Conservation (phyloP, 1,140 invertebrate species). For the Eriosoma lanigerum region DNA sequence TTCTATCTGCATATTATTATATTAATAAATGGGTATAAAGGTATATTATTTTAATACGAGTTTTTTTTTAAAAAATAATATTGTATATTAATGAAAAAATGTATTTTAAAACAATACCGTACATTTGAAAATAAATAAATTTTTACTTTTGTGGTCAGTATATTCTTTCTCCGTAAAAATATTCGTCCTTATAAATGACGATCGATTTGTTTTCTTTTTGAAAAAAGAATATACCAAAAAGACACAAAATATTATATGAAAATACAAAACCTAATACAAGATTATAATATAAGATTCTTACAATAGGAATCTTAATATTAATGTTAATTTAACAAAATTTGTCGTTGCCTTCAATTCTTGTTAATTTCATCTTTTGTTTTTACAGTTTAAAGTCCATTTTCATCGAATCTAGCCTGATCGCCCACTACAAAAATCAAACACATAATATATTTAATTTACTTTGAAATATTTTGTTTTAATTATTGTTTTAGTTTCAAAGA, state of each 20-base stretch:
- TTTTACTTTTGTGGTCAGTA: constrained; percentile 39
- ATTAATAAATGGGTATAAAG: no score
- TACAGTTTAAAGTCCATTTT: background rate
- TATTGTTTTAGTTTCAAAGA: no score
- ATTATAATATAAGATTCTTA: no score
- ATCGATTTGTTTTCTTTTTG: background rate
- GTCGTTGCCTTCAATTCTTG: background rate
- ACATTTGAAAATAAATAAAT: background rate
- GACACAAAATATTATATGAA: background rate
- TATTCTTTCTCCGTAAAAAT: constrained; percentile 21
- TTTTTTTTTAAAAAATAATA: no score
- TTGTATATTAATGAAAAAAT: no score
- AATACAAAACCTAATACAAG: background rate
- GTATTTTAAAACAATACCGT: constrained; percentile 7
- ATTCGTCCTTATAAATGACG: background rate
- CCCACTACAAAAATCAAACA: constrained; percentile 5
- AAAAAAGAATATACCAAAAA: constrained; percentile 48
- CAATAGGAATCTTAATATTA: constrained; percentile 24
- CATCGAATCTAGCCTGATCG: background rate
- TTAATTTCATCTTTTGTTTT: background rate
- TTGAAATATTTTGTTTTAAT: no score
- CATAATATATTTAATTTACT: background rate
- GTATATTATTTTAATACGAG: no score
- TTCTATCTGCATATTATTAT: no score
- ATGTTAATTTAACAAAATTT: background rate